Evolutionary conservation across 1,140 invertebrate species (phyloP).

Genomic region (Drosophila hydei): DNA sequence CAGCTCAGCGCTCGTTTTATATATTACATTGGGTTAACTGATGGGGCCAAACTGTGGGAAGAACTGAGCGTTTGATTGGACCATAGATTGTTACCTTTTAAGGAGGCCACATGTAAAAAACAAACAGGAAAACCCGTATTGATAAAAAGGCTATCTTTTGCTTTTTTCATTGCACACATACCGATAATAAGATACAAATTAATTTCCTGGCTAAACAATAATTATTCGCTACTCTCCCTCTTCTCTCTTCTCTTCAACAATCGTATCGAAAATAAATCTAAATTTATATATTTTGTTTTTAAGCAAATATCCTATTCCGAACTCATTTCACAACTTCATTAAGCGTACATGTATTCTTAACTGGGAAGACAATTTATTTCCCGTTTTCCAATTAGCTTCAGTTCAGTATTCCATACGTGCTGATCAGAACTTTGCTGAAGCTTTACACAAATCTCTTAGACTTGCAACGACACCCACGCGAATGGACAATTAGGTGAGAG

Average conservation of each 20-base stretch:
- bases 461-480: slow-evolving; percentile 19
- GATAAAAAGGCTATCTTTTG: not conserved
- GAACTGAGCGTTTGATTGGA: slow-evolving; percentile 59
- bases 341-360: not conserved
- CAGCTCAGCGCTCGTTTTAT: slow-evolving; percentile 3
- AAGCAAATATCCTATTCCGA: not conserved
- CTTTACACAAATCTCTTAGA: not conserved
- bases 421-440: not conserved
- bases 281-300: not conserved
- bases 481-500: slow-evolving; percentile 32
- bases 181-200: not conserved
- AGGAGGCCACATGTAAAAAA: no score
- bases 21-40: slow-evolving; percentile 12
- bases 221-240: no score
- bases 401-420: slow-evolving; percentile 6
- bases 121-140: no score
- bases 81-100: slow-evolving; percentile 18
- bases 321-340: not conserved
- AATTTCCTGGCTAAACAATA: no score
- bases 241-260: no score
- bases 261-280: no score
- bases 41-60: slow-evolving; percentile 32
- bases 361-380: slow-evolving; percentile 1
- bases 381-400: slow-evolving; percentile 7
- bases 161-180: not conserved